Evolutionary conservation across 2,888 invertebrate species (phyloP), one percentile per base, ranked within the genome.

Genomic region (Lymantria dispar): DNA sequence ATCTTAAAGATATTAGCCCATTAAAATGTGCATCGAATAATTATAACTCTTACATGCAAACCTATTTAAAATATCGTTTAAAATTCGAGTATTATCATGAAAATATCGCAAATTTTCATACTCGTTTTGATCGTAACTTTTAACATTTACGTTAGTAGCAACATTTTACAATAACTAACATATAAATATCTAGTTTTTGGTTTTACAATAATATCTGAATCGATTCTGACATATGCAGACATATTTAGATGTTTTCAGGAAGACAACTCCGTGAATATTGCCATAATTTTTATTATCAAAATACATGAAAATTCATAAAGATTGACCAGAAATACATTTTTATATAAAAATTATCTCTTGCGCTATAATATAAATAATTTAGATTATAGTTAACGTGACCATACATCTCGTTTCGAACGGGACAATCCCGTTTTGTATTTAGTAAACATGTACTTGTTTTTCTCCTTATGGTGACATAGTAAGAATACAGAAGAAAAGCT

Each of bases 31-130:
- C 58, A 48, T 37, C 52, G 56, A 62, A 52, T 52, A 48, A 49
- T 51, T 52, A 44, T 64, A 68, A 66, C 43, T 58, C 63, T 73
- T 69, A 68, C 62, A 64, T 57, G 60, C 62, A 62, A 61, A 68
- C 52, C 54, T 65, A 68, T 64, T 53, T 62, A 60, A 55, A 71
- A 70, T 66, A 70, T 64, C 65, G 61, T 63, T 63, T 70, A 70
- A 68, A 70, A 71, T 77, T 83, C 78, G 78, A 83, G 78, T 69
- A 74, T 70, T 70, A 70, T 68, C 58, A 62, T 66, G 56, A 48
- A 65, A 63, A 63, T 40, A 51, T 61, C 56, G 56, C 54, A 2
- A 43, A 48, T 48, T 58, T 50, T 14, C 50, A 39, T 44, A 14
- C 9, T 42, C 42, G n/a, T 30, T n/a, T 42, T 29, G 3, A 29